Conservation (phyloP, 2,888 invertebrate species). For the Serrognathus titanus region DNA sequence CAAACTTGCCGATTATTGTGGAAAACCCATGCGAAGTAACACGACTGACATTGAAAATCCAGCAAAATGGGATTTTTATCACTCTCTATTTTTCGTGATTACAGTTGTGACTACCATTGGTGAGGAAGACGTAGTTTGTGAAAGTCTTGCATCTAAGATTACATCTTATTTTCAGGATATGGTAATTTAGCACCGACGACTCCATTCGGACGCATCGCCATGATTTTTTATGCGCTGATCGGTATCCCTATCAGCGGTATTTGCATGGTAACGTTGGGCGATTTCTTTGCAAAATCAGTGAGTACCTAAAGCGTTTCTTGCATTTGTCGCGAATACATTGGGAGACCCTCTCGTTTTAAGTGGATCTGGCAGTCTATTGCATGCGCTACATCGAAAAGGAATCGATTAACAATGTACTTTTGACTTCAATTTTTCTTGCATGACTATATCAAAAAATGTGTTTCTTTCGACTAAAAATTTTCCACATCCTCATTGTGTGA, state of each 20-base stretch:
- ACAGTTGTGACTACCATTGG: conserved; percentile 91
- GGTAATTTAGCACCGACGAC: conserved; percentile 87
- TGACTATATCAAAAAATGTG: no score
- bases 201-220: conserved; percentile 72
- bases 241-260: conserved; percentile 85
- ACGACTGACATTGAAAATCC: conserved; percentile 61
- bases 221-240: conserved; percentile 83
- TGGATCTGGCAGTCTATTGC: no score
- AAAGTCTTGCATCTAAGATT: not conserved
- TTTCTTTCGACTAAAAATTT: no score
- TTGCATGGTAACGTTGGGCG: conserved; percentile 74
- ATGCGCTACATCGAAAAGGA: no score
- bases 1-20: conserved; percentile 69
- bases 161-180: conserved; percentile 62
- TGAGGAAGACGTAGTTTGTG: conserved; percentile 43
- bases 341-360: no score
- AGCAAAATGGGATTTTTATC: conserved; percentile 83
- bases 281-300: conserved; percentile 79
- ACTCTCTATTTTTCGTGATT: conserved; percentile 87
- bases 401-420: no score
- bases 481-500: no score
- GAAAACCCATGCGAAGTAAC: conserved; percentile 65
- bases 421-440: no score
- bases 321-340: no score
- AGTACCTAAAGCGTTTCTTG: conserved; percentile 31